phyloP scores from a whole-genome alignment of 2,797 vertebrate species.

The Anisognathus igniventris region DNA sequence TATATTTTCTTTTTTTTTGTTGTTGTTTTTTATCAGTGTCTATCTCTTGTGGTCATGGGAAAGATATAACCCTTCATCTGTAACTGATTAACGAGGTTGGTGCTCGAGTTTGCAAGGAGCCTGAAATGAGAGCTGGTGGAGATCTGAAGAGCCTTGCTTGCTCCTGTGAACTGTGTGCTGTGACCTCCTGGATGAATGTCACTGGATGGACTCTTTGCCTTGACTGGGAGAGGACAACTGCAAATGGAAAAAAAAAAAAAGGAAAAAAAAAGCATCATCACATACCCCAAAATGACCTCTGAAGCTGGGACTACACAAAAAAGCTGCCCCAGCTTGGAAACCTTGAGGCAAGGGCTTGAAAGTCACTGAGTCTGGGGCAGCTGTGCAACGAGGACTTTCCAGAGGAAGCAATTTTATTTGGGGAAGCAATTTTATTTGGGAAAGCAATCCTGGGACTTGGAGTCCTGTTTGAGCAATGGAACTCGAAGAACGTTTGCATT shows the following conservation, averaged over 20 bases:
- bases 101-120: slow-evolving; percentile 10
- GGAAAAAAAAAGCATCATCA: accelerated
- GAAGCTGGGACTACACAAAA: background rate
- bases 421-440: background rate
- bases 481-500: background rate
- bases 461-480: background rate
- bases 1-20: no score
- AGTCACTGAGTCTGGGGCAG: background rate
- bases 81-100: slow-evolving; percentile 20
- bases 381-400: background rate
- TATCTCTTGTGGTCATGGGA: slow-evolving; percentile 21
- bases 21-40: background rate
- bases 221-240: background rate
- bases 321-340: background rate
- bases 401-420: background rate
- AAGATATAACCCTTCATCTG: slow-evolving; percentile 37
- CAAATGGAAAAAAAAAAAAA: background rate
- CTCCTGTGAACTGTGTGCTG: background rate
- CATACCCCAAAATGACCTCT: background rate
- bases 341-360: background rate
- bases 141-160: background rate
- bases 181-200: background rate
- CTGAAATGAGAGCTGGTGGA: background rate
- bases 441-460: background rate
- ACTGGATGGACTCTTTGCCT: background rate